A percentile compares a stretch with the other conserved stretches of the same genome.
These are phyloP conservation scores for Pentamera pediparva DNA, from an alignment of 53 echinoderm and acorn worm genomes.

Conservation along the genomic window DNA sequence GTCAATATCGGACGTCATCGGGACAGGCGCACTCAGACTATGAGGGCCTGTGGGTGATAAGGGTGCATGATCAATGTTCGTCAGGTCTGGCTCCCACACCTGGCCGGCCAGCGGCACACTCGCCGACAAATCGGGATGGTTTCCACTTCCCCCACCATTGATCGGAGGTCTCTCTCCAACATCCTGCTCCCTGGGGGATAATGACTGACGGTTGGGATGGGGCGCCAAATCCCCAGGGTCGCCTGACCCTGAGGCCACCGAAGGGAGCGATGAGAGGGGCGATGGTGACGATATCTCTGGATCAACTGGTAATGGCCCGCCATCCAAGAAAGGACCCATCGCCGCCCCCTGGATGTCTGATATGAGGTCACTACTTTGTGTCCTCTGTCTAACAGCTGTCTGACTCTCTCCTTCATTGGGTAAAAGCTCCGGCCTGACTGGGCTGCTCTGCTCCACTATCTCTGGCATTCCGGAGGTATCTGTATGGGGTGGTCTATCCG, in stretches of 20 bases:
- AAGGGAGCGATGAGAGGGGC: not conserved
- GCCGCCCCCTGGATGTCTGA: constrained; percentile 18
- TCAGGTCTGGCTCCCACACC: constrained; percentile 17
- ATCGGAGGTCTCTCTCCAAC: not conserved
- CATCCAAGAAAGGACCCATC: not conserved
- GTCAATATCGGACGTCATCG: not conserved
- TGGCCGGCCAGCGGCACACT: not conserved
- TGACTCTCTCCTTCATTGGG: not conserved
- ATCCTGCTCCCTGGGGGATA: too few species aligned
- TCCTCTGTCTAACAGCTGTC: not conserved
- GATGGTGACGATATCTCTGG: too few species aligned
- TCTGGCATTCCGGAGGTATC: constrained; percentile 27
- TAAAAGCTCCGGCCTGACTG: constrained; percentile 1
- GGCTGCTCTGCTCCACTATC: constrained; percentile 12
- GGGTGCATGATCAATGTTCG: not conserved
- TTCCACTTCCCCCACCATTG: not conserved
- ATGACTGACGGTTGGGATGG: too few species aligned
- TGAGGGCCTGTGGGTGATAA: constrained; percentile 8
- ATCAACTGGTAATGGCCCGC: too few species aligned
- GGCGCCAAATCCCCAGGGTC: not conserved
- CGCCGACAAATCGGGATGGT: constrained; percentile 24
- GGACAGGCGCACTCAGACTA: not conserved
- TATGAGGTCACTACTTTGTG: constrained; percentile 22
- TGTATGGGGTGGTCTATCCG: too few species aligned
- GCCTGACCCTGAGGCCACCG: not conserved